Evolutionary conservation across 2,888 invertebrate genomes (phyloP), one percentile per base, ranked within the genome.

Genomic region (Dynastes maya): DNA sequence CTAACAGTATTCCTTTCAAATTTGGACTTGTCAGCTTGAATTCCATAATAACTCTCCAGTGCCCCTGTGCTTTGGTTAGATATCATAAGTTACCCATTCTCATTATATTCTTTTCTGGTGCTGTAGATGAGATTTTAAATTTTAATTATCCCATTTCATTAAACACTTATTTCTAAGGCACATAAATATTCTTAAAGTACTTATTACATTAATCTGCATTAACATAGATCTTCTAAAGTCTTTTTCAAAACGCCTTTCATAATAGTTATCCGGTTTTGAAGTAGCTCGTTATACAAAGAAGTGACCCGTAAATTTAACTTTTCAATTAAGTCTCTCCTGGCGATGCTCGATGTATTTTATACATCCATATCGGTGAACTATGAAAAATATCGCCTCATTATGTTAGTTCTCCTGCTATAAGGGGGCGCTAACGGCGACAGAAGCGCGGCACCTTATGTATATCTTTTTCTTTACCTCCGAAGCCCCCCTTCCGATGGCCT

Each of bases 371-470:
- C 58, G 27, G 51, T 27, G 68, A 40, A 58, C 58, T 37, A 72
- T 51, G 72, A 72, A 72, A 58, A 58, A 72, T 58, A 72, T 70
- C 51, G 72, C 22, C 72, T 55, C 68, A 68, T 68, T 68, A 68
- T 27, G 68, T 68, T 68, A 55, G 72, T 61, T 72, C n/a, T 4
- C 9, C 22, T 11, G 55, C 5, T 22, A 40, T 8, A 5, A 37
- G 58, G 58, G 58, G 61, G 58, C 58, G 61, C 58, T 58, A 58
- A 72, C 55, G 22, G 16, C 37, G 40, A 58, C 58, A 72, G 40
- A 72, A 58, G 58, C 40, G 58, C 72, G 72, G 40, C 22, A 29
- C 27, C 55, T 58, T 29, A 29, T 27, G 51, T 51, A 68, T 68
- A 37, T 37, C 5, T 27, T 16, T 11, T 51, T 6, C 9, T 5